Percentiles rank a stretch among this genome's conserved stretches.
Evolutionary conservation across 2,797 vertebrate species (phyloP).

Genomic region (Hafferia zeledoni): DNA sequence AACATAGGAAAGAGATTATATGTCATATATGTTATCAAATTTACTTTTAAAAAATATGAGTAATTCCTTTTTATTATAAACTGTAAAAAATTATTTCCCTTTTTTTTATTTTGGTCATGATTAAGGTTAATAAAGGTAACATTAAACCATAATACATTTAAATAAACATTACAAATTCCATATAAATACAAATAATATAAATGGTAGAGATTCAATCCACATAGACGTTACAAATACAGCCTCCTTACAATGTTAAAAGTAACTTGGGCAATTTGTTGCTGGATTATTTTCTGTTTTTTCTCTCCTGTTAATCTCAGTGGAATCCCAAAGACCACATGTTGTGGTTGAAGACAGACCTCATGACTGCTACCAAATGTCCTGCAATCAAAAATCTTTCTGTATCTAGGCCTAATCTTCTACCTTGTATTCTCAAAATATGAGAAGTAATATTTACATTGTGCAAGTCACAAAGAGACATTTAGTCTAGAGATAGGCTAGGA

Average conservation of each 20-base stretch:
- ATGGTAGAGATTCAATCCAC: not conserved
- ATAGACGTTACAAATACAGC: not conserved
- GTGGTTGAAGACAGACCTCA: not conserved
- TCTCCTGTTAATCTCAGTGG: not conserved
- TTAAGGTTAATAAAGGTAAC: not conserved
- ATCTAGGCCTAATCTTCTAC: not conserved
- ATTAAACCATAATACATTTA: not conserved
- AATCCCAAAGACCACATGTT: not conserved
- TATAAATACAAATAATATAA: not conserved
- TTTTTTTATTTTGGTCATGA: not conserved
- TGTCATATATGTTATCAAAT: not conserved
- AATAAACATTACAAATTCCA: not conserved
- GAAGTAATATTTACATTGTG: not conserved
- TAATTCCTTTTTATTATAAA: not conserved
- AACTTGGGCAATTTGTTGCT: not conserved
- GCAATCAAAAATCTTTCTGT: not conserved
- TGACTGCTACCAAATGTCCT: not conserved
- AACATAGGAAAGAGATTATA: not conserved
- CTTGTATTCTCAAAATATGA: not conserved
- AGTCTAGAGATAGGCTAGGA: not conserved
- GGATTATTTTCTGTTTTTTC: not conserved
- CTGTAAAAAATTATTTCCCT: not conserved
- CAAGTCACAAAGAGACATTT: not conserved
- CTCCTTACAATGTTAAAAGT: not conserved
- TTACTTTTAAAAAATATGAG: accelerated